Evolutionary conservation across 2,113 vertebrate species (phyloP).

Genomic region (Pseudopipra pipra): DNA sequence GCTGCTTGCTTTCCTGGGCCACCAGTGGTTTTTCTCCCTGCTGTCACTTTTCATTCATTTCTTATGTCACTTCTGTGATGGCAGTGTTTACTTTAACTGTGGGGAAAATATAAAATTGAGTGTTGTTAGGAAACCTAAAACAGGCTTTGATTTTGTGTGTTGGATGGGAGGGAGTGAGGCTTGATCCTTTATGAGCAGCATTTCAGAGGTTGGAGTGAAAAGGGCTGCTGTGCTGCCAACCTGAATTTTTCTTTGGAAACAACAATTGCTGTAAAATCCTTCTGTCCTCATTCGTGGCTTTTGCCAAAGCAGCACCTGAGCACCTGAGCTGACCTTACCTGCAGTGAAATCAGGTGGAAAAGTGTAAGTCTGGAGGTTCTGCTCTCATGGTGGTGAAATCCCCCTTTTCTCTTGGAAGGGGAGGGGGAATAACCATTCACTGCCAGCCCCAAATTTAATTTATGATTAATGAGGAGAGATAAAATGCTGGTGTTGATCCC

Average conservation of each 20-base stretch:
- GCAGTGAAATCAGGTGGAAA: neutral
- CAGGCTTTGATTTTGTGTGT: neutral
- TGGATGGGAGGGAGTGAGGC: neutral
- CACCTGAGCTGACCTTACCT: neutral
- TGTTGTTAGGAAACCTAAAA: neutral
- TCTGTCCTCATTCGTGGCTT: neutral
- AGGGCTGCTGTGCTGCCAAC: neutral
- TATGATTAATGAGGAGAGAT: neutral
- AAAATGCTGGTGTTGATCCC: neutral
- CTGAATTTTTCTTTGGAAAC: neutral
- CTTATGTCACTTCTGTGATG: neutral
- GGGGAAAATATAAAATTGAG: neutral
- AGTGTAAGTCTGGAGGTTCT: neutral
- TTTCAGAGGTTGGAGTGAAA: neutral
- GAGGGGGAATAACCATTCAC: neutral
- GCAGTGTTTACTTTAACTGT: neutral
- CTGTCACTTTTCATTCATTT: conserved; percentile 13
- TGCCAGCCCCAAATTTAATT: neutral
- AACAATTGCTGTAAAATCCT: neutral
- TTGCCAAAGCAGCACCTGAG: neutral
- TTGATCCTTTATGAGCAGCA: neutral
- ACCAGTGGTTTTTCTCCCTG: neutral
- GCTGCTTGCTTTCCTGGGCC: neutral
- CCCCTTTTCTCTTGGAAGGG: neutral
- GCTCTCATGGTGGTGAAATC: neutral